Base-by-base conservation (phyloP, 2,888 invertebrate genomes). In the Eupithecia vulgata region DNA sequence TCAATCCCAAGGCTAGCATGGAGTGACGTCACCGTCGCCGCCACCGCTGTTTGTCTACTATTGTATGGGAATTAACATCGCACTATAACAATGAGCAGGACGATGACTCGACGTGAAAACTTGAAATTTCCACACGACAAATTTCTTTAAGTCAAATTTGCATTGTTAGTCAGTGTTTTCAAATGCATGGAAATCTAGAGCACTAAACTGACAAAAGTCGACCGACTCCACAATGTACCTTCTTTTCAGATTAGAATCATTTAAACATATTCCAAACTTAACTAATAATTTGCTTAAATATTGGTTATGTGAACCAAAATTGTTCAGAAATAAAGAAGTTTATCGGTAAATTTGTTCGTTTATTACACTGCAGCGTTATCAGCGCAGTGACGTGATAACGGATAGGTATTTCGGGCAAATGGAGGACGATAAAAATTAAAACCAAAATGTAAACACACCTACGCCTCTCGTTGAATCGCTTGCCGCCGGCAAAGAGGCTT, bases 1-100 rank as follows among this genome's bases (percentile, higher is more conserved):
- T 93, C 93, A 89, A 91, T 92, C 87, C 86, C 91, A 91, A 92
- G 92, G 93, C 91, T 92, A 88, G 88, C 86, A 85, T 85, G 84
- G 84, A 87, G 85, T 93, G 93, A 94, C 93, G 93, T 93, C 93
- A 93, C 79, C 84, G 70, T 71, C 75, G 73, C 69, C 74, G 77
- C 70, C 76, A 67, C 70, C 59, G 81, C 80, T 81, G 76, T 79
- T 82, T 82, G 86, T 89, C 87, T 87, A 81, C 89, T 87, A 91
- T 91, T 92, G 89, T 91, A 89, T 90, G 86, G 83, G 88, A 91
- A 89, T 91, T 90, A 91, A 88, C 90, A 88, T 89, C 84, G 86
- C 80, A 83, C 86, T 89, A 88, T 88, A 85, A 87, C 90, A 89
- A 91, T 89, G 87, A 90, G 83, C 85, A 88, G 87, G 87, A 85